Evolutionary conservation across 2,888 invertebrate genomes (phyloP).

Genomic region (Caenorhabditis panamensis): DNA sequence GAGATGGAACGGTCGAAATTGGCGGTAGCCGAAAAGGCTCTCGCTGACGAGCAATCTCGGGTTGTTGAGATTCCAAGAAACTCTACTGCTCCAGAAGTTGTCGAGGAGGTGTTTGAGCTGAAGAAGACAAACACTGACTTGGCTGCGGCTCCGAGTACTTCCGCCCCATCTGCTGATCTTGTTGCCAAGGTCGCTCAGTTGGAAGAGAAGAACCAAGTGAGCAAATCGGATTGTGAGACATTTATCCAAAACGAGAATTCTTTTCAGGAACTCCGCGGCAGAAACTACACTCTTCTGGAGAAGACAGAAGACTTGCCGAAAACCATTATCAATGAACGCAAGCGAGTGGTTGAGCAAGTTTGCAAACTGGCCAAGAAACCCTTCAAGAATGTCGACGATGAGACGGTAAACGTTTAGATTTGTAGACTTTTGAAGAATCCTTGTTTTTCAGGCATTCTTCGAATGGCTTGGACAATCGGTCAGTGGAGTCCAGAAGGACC

Average conservation of each 20-base stretch:
- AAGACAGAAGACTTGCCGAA: conserved; percentile 44
- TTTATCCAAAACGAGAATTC: background rate
- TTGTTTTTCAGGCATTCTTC: conserved; percentile 29
- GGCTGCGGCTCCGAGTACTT: conserved; percentile 44
- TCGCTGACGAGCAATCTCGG: conserved; percentile 17
- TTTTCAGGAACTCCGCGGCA: conserved; percentile 55
- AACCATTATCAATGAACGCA: conserved; percentile 13
- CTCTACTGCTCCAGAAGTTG: conserved; percentile 14
- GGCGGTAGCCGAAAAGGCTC: conserved; percentile 2
- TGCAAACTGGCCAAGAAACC: conserved; percentile 9
- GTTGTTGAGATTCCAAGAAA: conserved; percentile 49
- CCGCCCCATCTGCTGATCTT: conserved; percentile 1
- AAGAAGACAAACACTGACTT: conserved; percentile 49
- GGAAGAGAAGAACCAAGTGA: conserved; percentile 38
- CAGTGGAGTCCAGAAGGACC: conserved; percentile 21
- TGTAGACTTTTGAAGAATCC: background rate
- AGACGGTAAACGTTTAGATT: conserved; percentile 5
- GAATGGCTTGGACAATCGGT: conserved; percentile 35
- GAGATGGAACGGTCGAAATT: background rate
- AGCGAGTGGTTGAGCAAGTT: conserved; percentile 26
- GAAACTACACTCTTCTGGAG: conserved; percentile 55
- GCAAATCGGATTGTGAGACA: background rate
- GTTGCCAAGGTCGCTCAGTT: conserved; percentile 19
- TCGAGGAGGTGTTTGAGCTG: conserved; percentile 55
- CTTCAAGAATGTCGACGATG: conserved; percentile 36